Conservation (phyloP, 1,140 invertebrate species). For the Frieseomelitta varia region DNA sequence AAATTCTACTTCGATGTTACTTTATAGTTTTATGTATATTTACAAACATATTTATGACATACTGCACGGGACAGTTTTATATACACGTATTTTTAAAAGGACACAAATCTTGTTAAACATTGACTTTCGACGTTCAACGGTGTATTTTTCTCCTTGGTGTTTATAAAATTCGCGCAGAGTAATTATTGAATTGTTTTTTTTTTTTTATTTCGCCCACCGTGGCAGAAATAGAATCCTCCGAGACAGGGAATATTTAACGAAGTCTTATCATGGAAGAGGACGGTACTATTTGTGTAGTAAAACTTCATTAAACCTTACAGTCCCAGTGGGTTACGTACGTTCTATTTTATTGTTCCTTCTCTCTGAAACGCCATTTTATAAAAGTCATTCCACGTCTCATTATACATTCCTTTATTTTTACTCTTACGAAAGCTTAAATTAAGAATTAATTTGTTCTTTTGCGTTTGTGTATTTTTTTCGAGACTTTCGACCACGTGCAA, state of each 20-base stretch:
- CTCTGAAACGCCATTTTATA: slow-evolving; percentile 11
- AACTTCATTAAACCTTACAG: slow-evolving; percentile 40
- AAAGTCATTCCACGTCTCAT: neutral
- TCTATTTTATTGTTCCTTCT: neutral
- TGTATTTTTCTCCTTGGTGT: too few species aligned
- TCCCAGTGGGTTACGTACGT: neutral
- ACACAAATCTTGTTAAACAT: neutral
- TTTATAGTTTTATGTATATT: too few species aligned
- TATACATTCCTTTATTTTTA: neutral
- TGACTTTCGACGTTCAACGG: neutral
- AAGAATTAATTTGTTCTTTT: neutral
- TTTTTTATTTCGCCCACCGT: neutral
- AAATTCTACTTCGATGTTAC: too few species aligned
- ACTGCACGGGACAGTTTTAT: too few species aligned
- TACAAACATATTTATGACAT: too few species aligned
- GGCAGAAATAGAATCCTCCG: neutral
- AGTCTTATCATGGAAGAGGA: neutral
- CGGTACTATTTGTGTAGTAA: slow-evolving; percentile 29
- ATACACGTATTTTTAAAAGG: too few species aligned
- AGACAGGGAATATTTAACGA: slow-evolving; percentile 15
- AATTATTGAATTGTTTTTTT: neutral
- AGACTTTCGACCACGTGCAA: too few species aligned
- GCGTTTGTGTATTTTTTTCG: neutral
- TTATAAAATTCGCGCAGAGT: neutral
- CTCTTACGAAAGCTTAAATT: neutral